These are phyloP conservation scores for Tragelaphus scriptus DNA, from an alignment of 2,113 vertebrate genomes.

Conservation along the genomic window DNA sequence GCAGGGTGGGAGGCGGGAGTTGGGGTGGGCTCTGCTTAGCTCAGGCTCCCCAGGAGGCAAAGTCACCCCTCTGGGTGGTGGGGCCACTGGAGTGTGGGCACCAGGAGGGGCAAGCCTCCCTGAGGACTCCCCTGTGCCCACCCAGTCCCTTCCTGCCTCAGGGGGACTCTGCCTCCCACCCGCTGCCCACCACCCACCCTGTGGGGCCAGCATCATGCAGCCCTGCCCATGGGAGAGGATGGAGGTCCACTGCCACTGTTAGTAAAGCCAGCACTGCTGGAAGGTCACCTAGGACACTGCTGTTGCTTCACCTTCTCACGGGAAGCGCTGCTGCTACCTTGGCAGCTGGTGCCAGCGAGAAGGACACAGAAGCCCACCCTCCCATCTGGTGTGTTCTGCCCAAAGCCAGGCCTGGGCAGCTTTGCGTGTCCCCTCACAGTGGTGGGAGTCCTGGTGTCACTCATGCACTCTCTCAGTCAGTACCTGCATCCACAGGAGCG, in stretches of 20 bases:
- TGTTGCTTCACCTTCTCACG: not conserved
- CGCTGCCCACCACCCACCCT: not conserved
- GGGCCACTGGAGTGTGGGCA: fast-evolving
- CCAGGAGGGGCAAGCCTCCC: not conserved
- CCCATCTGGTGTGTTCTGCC: not conserved
- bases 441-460: not conserved
- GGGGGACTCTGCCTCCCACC: not conserved
- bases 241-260: no score
- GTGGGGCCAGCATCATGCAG: not conserved
- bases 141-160: not conserved
- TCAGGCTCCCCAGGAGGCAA: not conserved
- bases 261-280: not conserved
- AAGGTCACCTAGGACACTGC: not conserved
- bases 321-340: fast-evolving
- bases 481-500: no score
- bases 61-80: fast-evolving
- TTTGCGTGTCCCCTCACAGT: not conserved
- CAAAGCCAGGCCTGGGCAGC: not conserved
- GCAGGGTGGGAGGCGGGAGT: no score
- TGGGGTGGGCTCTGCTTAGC: not conserved
- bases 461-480: not conserved
- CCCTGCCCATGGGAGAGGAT: fast-evolving
- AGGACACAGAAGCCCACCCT: not conserved
- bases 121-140: not conserved
- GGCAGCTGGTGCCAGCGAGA: not conserved